Evolutionary conservation across 2,113 vertebrate species (phyloP).

Genomic region (Ivindomyrus marchei): DNA sequence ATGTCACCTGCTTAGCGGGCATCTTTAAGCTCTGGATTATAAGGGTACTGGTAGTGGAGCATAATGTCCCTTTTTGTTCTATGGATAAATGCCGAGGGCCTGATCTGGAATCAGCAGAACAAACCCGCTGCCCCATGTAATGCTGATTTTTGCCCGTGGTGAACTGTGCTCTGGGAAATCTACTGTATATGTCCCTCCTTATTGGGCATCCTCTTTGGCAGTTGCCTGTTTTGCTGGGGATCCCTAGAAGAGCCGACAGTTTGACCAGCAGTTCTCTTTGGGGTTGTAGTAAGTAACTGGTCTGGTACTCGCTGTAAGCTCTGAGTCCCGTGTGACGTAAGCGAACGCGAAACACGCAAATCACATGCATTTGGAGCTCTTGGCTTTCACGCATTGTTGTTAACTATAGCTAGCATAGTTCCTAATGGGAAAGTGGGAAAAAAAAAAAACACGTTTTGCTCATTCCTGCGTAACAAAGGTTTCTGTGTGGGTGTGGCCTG

Average conservation of each 20-base stretch:
- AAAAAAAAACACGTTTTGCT: background rate
- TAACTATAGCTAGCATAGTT: background rate
- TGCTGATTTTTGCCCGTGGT: background rate
- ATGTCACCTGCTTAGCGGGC: background rate
- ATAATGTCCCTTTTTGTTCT: background rate
- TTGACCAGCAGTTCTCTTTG: background rate
- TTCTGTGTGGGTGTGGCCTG: background rate
- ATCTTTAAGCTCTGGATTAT: background rate
- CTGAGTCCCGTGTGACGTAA: conserved; percentile 48
- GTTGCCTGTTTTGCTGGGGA: background rate
- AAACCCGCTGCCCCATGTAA: background rate
- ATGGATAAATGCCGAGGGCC: background rate
- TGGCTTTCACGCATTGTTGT: background rate
- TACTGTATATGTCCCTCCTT: background rate
- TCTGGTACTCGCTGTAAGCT: conserved; percentile 49
- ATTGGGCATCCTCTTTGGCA: background rate
- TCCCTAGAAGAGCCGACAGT: background rate
- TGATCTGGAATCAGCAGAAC: background rate
- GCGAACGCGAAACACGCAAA: background rate
- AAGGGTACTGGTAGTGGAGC: background rate
- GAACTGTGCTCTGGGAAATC: background rate
- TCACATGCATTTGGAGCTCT: background rate
- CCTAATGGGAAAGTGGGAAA: background rate
- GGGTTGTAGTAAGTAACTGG: background rate
- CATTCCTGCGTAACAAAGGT: background rate